Conservation (phyloP, 92 coral and sea anemone genomes). For the Porites lobata region DNA sequence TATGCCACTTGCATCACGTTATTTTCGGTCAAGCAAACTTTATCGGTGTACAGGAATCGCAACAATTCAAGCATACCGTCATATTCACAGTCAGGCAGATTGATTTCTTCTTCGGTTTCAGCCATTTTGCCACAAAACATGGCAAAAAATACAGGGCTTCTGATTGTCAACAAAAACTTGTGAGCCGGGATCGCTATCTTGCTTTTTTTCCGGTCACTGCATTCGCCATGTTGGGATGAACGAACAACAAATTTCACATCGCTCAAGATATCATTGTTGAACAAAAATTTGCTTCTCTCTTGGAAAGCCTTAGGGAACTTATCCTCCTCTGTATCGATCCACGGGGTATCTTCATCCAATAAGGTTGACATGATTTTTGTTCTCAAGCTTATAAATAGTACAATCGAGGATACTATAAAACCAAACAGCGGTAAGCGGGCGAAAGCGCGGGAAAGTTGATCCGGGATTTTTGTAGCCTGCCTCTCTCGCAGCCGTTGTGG, state of each 20-base stretch:
- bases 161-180: slow-evolving; percentile 10
- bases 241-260: slow-evolving; percentile 7
- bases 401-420: no score
- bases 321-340: neutral
- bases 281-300: slow-evolving; percentile 1
- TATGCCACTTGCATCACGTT: slow-evolving; percentile 27
- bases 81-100: slow-evolving; percentile 23
- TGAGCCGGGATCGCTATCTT: slow-evolving; percentile 27
- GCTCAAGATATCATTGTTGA: slow-evolving; percentile 8
- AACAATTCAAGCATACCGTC: slow-evolving; percentile 8
- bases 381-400: no score
- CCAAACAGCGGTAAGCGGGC: no score
- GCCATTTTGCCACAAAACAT: slow-evolving; percentile 24
- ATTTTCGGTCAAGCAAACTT: slow-evolving; percentile 4
- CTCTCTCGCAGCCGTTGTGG: no score
- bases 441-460: no score
- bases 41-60: slow-evolving; percentile 22
- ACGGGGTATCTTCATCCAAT: no score
- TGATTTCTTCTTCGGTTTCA: neutral
- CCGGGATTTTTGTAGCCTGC: no score
- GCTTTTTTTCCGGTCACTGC: neutral
- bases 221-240: neutral
- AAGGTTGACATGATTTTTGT: no score
- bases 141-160: slow-evolving; percentile 10
- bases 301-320: neutral